Evolutionary conservation across 2,888 invertebrate genomes (phyloP).

Genomic region (Mechanitis mazaeus): DNA sequence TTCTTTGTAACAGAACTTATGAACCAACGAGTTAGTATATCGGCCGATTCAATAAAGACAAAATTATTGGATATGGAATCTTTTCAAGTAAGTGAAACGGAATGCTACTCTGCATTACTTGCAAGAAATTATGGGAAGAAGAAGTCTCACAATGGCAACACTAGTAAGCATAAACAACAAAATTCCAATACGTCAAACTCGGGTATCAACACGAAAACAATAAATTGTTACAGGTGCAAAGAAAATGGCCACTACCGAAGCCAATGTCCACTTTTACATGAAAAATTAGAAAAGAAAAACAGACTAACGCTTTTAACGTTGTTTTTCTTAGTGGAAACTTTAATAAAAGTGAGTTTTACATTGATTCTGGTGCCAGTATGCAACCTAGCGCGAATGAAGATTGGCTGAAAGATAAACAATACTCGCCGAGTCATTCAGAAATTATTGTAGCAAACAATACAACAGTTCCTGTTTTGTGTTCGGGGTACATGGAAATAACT

Average conservation of each 20-base stretch:
- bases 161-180: too few relatives aligned
- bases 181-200: too few relatives aligned
- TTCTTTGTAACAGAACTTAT: too few relatives aligned
- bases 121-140: too few relatives aligned
- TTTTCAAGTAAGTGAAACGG: too few relatives aligned
- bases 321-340: slow-evolving; percentile 19
- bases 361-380: slow-evolving; percentile 20
- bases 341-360: slow-evolving; percentile 19
- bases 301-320: slow-evolving; percentile 18
- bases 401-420: too few relatives aligned
- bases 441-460: slow-evolving; percentile 9
- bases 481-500: slow-evolving; percentile 15
- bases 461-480: slow-evolving; percentile 13
- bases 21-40: too few relatives aligned
- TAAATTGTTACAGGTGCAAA: slow-evolving; percentile 12
- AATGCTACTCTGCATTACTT: too few relatives aligned
- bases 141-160: too few relatives aligned
- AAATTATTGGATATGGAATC: too few relatives aligned
- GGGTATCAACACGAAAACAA: too few relatives aligned
- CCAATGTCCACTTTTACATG: slow-evolving; percentile 6
- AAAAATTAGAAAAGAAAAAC: not conserved
- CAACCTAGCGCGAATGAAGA: not conserved
- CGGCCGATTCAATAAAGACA: too few relatives aligned
- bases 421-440: not conserved
- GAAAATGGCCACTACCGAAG: slow-evolving; percentile 11